Percentiles rank a stretch among this genome's conserved stretches.
Conservation (phyloP, 2,888 invertebrate genomes). For the Eupithecia tripunctaria region DNA sequence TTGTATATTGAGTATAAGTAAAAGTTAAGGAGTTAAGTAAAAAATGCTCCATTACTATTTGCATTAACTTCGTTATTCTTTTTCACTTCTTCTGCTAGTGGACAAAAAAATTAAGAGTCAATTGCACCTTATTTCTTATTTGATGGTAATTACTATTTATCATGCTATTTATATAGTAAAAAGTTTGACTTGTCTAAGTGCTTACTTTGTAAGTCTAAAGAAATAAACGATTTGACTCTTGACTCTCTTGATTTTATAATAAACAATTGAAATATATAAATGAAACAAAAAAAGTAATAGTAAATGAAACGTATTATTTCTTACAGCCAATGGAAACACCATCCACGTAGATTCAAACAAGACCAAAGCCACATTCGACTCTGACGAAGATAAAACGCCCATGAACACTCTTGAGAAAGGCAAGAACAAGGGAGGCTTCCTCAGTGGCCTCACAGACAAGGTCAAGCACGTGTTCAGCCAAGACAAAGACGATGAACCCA, state of each 20-base stretch:
- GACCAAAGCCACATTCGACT: constrained; percentile 82
- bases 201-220: too few relatives aligned
- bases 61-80: background rate
- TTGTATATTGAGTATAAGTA: background rate
- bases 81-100: too few relatives aligned
- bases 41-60: background rate
- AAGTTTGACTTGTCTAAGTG: too few relatives aligned
- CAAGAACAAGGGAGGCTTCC: constrained; percentile 77
- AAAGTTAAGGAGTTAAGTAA: background rate
- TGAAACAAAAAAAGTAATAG: background rate
- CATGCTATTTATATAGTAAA: too few relatives aligned
- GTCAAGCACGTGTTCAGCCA: constrained; percentile 75
- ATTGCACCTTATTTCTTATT: too few relatives aligned
- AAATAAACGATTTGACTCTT: too few relatives aligned
- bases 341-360: constrained; percentile 81
- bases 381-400: constrained; percentile 82
- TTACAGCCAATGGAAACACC: constrained; percentile 76
- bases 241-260: too few relatives aligned
- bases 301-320: constrained; percentile 28
- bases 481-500: constrained; percentile 65
- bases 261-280: too few relatives aligned
- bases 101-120: too few relatives aligned
- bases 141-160: too few relatives aligned
- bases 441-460: constrained; percentile 76
- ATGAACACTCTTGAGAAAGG: constrained; percentile 83